Conservation (phyloP, 92 coral and sea anemone genomes). For the Metridium senile region DNA sequence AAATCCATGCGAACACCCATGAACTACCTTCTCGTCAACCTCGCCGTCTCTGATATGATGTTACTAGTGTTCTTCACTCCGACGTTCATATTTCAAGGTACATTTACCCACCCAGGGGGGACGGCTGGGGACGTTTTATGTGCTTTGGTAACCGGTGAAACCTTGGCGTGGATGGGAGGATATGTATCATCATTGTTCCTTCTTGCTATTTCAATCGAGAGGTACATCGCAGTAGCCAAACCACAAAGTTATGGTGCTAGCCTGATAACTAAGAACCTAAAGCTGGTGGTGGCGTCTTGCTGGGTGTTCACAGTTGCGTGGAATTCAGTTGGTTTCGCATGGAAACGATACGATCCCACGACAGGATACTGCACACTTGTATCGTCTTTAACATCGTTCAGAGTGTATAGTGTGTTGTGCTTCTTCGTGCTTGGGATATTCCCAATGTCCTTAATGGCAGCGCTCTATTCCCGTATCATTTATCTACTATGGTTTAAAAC, state of each 20-base stretch:
- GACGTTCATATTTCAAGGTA: slow-evolving; percentile 33
- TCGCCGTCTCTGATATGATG: slow-evolving; percentile 54
- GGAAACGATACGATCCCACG: slow-evolving; percentile 28
- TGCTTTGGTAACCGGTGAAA: slow-evolving; percentile 43
- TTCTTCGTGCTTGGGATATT: slow-evolving; percentile 31
- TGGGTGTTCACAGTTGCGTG: slow-evolving; percentile 44
- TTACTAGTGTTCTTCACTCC: slow-evolving; percentile 37
- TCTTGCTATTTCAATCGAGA: slow-evolving; percentile 55
- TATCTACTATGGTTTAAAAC: slow-evolving; percentile 41
- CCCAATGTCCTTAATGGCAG: slow-evolving; percentile 31
- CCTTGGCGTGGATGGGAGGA: slow-evolving; percentile 54
- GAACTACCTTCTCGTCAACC: slow-evolving; percentile 56
- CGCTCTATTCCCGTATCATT: slow-evolving; percentile 29
- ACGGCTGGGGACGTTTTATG: slow-evolving; percentile 38
- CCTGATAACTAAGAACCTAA: slow-evolving; percentile 22
- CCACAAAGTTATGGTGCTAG: slow-evolving; percentile 23
- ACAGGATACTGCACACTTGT: slow-evolving; percentile 25
- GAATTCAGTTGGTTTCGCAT: slow-evolving; percentile 24
- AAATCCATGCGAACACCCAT: slow-evolving; percentile 57
- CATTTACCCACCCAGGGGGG: slow-evolving; percentile 57
- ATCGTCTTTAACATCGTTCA: slow-evolving; percentile 22
- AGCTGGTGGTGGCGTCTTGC: slow-evolving; percentile 3
- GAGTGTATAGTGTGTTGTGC: slow-evolving; percentile 40
- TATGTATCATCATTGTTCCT: slow-evolving; percentile 50
- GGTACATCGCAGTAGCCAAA: slow-evolving; percentile 47